These are phyloP conservation scores for Cheirogaleus major DNA, from an alignment of 2,797 vertebrate species.

Conservation along the genomic window DNA sequence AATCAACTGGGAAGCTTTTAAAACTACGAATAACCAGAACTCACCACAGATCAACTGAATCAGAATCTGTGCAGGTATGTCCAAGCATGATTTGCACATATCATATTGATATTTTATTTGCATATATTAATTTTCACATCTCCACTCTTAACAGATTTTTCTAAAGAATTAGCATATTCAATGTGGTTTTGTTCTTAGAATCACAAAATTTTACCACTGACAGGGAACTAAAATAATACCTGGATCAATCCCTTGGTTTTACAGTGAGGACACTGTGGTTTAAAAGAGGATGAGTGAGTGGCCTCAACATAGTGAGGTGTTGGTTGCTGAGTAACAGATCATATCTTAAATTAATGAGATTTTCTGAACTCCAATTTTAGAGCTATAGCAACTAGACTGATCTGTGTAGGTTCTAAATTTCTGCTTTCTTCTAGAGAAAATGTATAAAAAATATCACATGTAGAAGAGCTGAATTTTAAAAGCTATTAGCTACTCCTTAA, in stretches of 20 bases:
- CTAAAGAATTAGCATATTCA: neutral
- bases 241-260: neutral
- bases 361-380: constrained; percentile 31
- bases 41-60: neutral
- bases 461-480: constrained; percentile 23
- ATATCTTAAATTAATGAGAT: neutral
- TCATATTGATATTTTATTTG: neutral
- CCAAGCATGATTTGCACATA: neutral
- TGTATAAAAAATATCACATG: neutral
- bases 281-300: neutral
- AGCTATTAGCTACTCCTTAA: constrained; percentile 1
- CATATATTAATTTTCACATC: neutral
- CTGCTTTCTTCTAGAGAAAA: constrained; percentile 42
- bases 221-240: neutral
- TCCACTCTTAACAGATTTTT: neutral
- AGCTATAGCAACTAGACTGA: neutral
- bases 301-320: neutral
- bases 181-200: neutral
- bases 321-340: neutral
- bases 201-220: constrained; percentile 5
- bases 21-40: neutral
- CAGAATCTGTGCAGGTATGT: neutral
- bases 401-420: constrained; percentile 6
- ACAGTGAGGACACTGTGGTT: neutral
- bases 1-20: constrained; percentile 15